phyloP scores from a whole-genome alignment of 2,888 invertebrate species.

The Caenorhabditis auriculariae region DNA sequence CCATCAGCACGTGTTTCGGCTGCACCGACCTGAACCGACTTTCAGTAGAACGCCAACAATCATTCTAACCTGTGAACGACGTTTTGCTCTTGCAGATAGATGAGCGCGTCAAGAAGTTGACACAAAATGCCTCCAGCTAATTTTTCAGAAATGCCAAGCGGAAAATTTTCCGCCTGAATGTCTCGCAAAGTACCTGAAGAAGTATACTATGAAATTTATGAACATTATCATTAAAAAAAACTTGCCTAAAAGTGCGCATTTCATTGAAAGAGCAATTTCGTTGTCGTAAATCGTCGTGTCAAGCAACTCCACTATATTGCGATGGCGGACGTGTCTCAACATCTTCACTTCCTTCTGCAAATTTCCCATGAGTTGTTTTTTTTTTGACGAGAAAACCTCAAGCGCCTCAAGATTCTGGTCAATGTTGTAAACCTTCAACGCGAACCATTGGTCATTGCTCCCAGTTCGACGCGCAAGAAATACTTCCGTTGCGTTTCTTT shows the following conservation, averaged over 20 bases:
- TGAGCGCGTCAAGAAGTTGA: slow-evolving; percentile 78
- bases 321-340: slow-evolving; percentile 21
- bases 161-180: slow-evolving; percentile 17
- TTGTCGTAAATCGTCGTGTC: slow-evolving; percentile 22
- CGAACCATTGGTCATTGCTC: too few relatives aligned
- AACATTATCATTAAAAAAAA: background rate
- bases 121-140: slow-evolving; percentile 79
- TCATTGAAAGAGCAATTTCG: slow-evolving; percentile 17
- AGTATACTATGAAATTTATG: background rate
- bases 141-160: slow-evolving; percentile 77
- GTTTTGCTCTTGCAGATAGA: slow-evolving; percentile 82
- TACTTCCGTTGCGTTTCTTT: background rate
- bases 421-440: too few relatives aligned
- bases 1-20: slow-evolving; percentile 34
- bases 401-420: too few relatives aligned
- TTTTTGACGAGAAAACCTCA: too few relatives aligned
- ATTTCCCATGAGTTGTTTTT: too few relatives aligned
- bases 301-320: slow-evolving; percentile 23
- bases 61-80: slow-evolving; percentile 78
- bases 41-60: background rate
- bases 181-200: slow-evolving; percentile 22
- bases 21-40: slow-evolving; percentile 28
- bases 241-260: slow-evolving; percentile 1
- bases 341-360: slow-evolving; percentile 34
- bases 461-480: background rate